Evolutionary conservation across 2,888 invertebrate genomes (phyloP).

Genomic region (Dysmachus trigonus): DNA sequence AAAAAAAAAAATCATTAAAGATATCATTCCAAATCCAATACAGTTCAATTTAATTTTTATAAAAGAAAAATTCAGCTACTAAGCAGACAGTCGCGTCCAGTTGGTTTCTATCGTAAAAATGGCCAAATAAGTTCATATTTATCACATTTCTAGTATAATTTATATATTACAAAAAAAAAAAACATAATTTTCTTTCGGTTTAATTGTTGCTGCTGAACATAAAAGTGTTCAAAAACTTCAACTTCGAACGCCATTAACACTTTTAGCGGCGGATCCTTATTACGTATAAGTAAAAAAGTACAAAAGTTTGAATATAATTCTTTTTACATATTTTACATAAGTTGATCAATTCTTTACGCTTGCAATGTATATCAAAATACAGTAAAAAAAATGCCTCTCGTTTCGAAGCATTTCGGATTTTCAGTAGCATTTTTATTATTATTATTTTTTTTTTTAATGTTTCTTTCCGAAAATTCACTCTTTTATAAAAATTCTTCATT

Average conservation of each 20-base stretch:
- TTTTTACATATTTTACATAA: conserved; percentile 14
- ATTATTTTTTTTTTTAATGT: not conserved
- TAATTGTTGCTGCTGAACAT: not conserved
- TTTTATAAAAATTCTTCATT: conserved; percentile 21
- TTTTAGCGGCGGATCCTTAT: conserved; percentile 1
- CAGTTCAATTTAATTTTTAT: not conserved
- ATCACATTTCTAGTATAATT: conserved; percentile 25
- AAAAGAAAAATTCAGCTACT: not conserved
- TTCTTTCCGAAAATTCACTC: not conserved
- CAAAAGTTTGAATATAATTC: conserved; percentile 10
- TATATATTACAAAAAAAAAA: not conserved
- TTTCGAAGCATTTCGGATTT: not conserved
- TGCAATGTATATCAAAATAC: not conserved
- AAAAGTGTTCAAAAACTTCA: conserved; percentile 24
- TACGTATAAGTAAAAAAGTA: conserved; percentile 16
- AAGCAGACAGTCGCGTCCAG: not conserved
- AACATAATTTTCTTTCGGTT: not conserved
- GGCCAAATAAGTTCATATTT: conserved; percentile 25
- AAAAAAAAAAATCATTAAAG: not conserved
- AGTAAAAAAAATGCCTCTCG: not conserved
- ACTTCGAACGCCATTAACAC: not conserved
- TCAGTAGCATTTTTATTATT: not conserved
- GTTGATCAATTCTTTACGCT: not conserved
- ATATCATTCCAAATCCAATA: not conserved
- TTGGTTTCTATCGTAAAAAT: not conserved